Conservation (phyloP, 2,888 invertebrate genomes). For the Drosophila algonquin region DNA sequence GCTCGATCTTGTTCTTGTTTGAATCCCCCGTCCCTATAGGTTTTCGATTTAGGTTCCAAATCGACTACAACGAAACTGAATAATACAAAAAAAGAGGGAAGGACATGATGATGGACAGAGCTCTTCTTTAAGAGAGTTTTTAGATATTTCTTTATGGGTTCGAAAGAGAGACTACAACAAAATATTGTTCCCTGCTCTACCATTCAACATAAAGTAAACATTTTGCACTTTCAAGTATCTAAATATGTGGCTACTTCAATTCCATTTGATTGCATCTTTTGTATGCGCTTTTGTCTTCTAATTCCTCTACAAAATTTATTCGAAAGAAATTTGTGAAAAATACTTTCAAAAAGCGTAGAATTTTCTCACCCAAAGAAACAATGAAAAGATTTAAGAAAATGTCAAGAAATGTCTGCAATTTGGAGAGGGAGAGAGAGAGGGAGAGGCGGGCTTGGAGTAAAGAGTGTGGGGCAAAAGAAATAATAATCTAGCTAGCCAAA, state of each 20-base stretch:
- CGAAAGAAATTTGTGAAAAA: too few relatives aligned
- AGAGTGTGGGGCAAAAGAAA: conserved; percentile 32
- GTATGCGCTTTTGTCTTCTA: neutral
- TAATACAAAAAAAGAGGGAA: too few relatives aligned
- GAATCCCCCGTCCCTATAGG: too few relatives aligned
- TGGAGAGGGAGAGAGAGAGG: conserved; percentile 2
- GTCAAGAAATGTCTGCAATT: conserved; percentile 21
- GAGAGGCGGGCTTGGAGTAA: neutral
- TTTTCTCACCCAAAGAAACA: neutral
- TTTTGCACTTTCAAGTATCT: neutral
- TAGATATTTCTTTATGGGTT: conserved; percentile 1
- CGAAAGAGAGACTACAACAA: neutral
- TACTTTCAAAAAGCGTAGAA: too few relatives aligned
- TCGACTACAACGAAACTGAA: neutral
- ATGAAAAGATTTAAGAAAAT: conserved; percentile 24
- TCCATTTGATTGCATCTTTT: neutral
- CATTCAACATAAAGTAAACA: neutral
- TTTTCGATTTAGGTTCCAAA: neutral
- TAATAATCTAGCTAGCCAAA: conserved; percentile 67
- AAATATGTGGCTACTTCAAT: neutral
- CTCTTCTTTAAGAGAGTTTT: neutral
- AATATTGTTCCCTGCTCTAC: neutral
- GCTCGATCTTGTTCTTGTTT: too few relatives aligned
- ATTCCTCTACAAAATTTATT: neutral
- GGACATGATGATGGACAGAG: neutral